phyloP scores from a whole-genome alignment of 2,888 invertebrate species.

The Cerceris ruficornis region DNA sequence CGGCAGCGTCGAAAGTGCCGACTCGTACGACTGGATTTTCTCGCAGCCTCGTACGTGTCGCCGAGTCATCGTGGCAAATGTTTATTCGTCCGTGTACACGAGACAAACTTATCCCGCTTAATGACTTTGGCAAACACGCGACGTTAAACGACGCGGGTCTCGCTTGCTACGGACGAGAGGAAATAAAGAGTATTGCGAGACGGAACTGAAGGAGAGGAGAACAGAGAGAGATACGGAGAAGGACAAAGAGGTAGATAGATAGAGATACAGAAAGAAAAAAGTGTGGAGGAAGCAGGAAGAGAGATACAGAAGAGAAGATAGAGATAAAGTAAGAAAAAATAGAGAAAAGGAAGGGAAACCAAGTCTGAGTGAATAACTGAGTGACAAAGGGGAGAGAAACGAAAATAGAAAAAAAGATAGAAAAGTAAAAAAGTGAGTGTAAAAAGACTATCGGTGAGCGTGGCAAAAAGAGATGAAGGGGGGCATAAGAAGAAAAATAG shows the following conservation, averaged over 20 bases:
- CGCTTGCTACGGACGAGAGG: slow-evolving; percentile 28
- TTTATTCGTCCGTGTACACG: slow-evolving; percentile 63
- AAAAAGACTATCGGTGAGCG: background rate
- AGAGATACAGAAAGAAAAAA: background rate
- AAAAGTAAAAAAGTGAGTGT: background rate
- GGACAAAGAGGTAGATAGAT: background rate
- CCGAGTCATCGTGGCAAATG: slow-evolving; percentile 64
- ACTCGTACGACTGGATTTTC: slow-evolving; percentile 29
- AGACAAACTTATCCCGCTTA: slow-evolving; percentile 63
- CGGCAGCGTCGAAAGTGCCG: slow-evolving; percentile 33
- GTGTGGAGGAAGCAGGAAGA: background rate
- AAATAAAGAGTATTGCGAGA: slow-evolving; percentile 10
- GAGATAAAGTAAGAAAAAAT: background rate
- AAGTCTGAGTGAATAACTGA: background rate
- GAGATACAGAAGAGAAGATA: too few species aligned
- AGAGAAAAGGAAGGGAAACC: background rate
- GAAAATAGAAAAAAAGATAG: background rate
- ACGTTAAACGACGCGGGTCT: slow-evolving; percentile 43
- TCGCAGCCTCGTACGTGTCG: slow-evolving; percentile 51
- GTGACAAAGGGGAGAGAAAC: background rate
- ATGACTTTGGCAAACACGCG: slow-evolving; percentile 67
- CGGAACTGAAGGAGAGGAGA: background rate
- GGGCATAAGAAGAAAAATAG: too few species aligned
- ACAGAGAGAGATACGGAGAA: background rate
- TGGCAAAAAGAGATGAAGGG: too few species aligned